Conservation (phyloP, 2,797 vertebrate genomes). For the Merluccius polli region DNA sequence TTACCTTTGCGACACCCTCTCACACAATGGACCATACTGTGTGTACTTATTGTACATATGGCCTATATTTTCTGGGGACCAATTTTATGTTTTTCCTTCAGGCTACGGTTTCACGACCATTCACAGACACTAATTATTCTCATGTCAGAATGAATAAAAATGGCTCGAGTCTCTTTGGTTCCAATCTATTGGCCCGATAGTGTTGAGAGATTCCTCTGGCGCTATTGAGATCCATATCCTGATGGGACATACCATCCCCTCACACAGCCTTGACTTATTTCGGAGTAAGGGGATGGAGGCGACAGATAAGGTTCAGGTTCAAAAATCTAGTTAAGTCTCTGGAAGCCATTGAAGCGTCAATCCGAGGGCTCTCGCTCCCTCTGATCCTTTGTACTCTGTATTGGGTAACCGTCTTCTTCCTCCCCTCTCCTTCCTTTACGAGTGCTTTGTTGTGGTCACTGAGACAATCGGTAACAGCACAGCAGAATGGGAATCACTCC, state of each 20-base stretch:
- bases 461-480: slow-evolving; percentile 72
- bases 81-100: slow-evolving; percentile 6
- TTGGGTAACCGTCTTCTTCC: slow-evolving; percentile 49
- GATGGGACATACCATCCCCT: slow-evolving; percentile 37
- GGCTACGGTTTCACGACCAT: not conserved
- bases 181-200: slow-evolving; percentile 8
- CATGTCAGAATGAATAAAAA: slow-evolving; percentile 47
- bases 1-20: slow-evolving; percentile 45
- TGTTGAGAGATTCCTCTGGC: slow-evolving; percentile 40
- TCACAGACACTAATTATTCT: slow-evolving; percentile 33
- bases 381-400: slow-evolving; percentile 41
- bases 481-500: slow-evolving; percentile 68
- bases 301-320: slow-evolving; percentile 46
- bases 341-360: slow-evolving; percentile 60
- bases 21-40: slow-evolving; percentile 29
- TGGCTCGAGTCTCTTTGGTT: slow-evolving; percentile 45
- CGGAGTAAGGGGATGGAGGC: slow-evolving; percentile 48
- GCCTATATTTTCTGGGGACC: slow-evolving; percentile 41
- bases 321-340: slow-evolving; percentile 53
- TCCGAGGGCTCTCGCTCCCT: slow-evolving; percentile 44
- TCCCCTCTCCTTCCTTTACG: slow-evolving; percentile 54
- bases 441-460: slow-evolving; percentile 69
- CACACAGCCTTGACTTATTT: slow-evolving; percentile 26
- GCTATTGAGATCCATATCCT: slow-evolving; percentile 41
- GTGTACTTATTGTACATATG: slow-evolving; percentile 46